Evolutionary conservation across 2,113 vertebrate genomes (phyloP).

Genomic region (Isurus oxyrinchus): DNA sequence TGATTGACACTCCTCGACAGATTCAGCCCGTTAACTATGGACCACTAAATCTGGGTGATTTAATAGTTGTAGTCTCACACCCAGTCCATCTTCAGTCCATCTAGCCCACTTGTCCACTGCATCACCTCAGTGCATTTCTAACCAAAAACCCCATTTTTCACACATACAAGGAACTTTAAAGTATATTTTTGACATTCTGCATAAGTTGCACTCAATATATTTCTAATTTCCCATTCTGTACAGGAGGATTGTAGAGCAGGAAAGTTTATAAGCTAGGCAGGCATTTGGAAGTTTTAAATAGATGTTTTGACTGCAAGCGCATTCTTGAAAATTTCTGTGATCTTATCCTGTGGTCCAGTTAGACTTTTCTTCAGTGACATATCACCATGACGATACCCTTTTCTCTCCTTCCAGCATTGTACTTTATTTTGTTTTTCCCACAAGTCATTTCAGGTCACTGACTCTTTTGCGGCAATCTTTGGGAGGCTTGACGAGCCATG

Average conservation of each 20-base stretch:
- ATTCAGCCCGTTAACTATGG: too few species aligned
- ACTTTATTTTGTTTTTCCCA: conserved; percentile 23
- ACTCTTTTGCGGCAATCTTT: neutral
- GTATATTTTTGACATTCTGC: neutral
- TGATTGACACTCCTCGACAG: too few species aligned
- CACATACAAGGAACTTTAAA: neutral
- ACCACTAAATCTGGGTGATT: neutral
- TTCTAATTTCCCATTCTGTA: neutral
- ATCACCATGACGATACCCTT: conserved; percentile 21
- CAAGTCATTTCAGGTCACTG: conserved; percentile 32
- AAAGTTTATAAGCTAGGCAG: neutral
- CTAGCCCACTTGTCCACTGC: neutral
- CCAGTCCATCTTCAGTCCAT: neutral
- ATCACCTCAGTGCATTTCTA: neutral
- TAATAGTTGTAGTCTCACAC: neutral
- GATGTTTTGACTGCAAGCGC: conserved; percentile 6
- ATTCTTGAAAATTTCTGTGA: conserved; percentile 12
- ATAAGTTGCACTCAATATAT: neutral
- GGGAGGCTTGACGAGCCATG: neutral
- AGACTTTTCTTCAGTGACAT: conserved; percentile 16
- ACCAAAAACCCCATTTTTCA: neutral
- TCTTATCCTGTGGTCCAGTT: conserved; percentile 20
- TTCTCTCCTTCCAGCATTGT: neutral
- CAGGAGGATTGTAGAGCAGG: neutral
- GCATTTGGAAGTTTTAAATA: neutral